Evolutionary conservation across 2,797 vertebrate species (phyloP).

Genomic region (Peromyscus aztecus): DNA sequence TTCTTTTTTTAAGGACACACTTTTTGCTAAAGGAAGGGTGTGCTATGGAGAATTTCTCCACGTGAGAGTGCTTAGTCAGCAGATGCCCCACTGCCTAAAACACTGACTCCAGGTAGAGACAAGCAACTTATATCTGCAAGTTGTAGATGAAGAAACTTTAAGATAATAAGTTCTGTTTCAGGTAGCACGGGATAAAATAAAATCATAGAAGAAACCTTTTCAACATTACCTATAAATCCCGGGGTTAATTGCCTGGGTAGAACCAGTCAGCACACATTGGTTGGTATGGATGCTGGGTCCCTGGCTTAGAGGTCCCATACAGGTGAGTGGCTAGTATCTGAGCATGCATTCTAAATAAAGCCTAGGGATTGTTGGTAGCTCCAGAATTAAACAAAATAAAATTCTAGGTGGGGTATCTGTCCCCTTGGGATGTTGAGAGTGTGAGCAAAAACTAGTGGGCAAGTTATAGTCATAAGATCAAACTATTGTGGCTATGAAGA

Average conservation of each 20-base stretch:
- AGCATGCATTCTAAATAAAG: neutral
- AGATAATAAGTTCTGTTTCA: constrained; percentile 72
- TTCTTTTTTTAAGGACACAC: neutral
- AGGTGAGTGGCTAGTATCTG: neutral
- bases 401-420: neutral
- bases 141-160: constrained; percentile 52
- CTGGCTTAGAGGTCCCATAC: neutral
- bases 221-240: neutral
- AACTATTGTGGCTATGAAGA: neutral
- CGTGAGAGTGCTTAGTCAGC: constrained; percentile 40
- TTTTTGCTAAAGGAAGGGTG: constrained; percentile 45
- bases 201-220: constrained; percentile 16
- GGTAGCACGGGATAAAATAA: constrained; percentile 50
- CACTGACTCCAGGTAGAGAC: constrained; percentile 52
- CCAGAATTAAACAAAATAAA: neutral
- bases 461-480: neutral
- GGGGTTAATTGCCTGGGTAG: neutral
- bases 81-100: constrained; percentile 52
- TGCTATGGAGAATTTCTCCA: constrained; percentile 26
- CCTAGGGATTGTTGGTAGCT: neutral
- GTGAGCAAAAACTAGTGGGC: neutral
- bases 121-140: neutral
- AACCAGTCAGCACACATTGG: neutral
- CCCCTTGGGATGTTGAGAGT: neutral
- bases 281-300: neutral